Evolutionary conservation across 2,888 invertebrate species (phyloP), one percentile per base, ranked within the genome.

Genomic region (Oithona nana): DNA sequence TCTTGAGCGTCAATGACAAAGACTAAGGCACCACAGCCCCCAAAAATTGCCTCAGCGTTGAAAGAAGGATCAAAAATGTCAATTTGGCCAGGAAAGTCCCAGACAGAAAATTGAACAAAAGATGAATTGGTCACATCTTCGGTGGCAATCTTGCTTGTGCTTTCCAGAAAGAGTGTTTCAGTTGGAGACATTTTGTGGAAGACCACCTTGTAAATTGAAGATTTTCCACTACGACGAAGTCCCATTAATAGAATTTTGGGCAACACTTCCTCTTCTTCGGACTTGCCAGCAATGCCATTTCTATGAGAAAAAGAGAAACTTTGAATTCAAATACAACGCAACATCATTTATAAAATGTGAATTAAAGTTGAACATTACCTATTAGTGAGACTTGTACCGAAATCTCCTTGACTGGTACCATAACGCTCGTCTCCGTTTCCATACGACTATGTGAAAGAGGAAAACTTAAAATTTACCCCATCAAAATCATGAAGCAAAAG

Each of bases 101-200:
- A 95, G 67, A 98, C 95, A 82, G 97, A 93, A 76, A 98, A 98
- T 73, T 97, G 95, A 59, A 99, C 94, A 79, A 99, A 99, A 70
- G 97, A 86, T 56, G 85, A 84, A 74, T 94, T 94, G 69, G 90
- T 90, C 66, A 98, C 92, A 71, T 95, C 94, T 76, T 98, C 95
- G 75, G 94, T 95, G 2, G 93, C 88, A 68, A 98, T 92, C 79
- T 97, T 93, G 73, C 92, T 94, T 58, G 97, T 99, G 67, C 94
- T 94, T 74, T 98, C 98, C 66, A 98, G 77, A 73, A 98, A 98
- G 62, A 98, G 77, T 0, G 98, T 99, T 76, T 99, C 98, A 76
- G 97, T 98, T 1, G 98, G 98, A 1, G 97, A 94, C 92, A 99
- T 98, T 77, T 99, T 99, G 74, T 98, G 97, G 73, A 99, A 99